phyloP scores from a whole-genome alignment of 2,113 vertebrate species.

The Scolopax mira region DNA sequence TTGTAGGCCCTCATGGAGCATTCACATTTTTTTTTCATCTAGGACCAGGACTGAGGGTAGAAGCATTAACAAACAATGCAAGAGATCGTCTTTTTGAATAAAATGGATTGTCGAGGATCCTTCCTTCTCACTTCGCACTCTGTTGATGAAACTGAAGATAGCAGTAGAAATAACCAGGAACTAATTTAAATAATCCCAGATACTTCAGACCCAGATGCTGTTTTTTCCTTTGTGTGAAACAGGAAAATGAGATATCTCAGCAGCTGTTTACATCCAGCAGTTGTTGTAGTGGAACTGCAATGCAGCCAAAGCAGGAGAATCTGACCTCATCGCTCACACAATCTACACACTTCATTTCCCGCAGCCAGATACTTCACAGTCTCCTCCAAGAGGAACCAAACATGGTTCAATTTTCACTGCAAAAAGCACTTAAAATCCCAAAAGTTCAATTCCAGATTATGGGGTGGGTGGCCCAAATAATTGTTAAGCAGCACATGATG shows the following conservation, averaged over 20 bases:
- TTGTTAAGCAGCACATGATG: neutral
- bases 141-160: neutral
- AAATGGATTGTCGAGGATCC: neutral
- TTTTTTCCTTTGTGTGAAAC: conserved; percentile 59
- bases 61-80: neutral
- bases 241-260: conserved; percentile 53
- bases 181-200: neutral
- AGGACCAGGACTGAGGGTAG: neutral
- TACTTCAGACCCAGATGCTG: conserved; percentile 35
- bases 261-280: conserved; percentile 43
- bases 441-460: neutral
- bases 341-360: neutral
- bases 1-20: neutral
- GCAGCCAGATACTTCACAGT: neutral
- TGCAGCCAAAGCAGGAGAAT: neutral
- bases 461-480: neutral
- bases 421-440: neutral
- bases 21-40: neutral
- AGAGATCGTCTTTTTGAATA: neutral
- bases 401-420: neutral
- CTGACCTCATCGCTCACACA: neutral
- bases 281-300: neutral
- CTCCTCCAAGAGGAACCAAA: neutral
- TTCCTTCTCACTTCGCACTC: neutral
- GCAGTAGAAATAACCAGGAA: conserved; percentile 9